Percentiles rank a stretch among this genome's conserved stretches.
Evolutionary conservation across 1,140 invertebrate genomes (phyloP).

Genomic region (Drosophila mojavensis): DNA sequence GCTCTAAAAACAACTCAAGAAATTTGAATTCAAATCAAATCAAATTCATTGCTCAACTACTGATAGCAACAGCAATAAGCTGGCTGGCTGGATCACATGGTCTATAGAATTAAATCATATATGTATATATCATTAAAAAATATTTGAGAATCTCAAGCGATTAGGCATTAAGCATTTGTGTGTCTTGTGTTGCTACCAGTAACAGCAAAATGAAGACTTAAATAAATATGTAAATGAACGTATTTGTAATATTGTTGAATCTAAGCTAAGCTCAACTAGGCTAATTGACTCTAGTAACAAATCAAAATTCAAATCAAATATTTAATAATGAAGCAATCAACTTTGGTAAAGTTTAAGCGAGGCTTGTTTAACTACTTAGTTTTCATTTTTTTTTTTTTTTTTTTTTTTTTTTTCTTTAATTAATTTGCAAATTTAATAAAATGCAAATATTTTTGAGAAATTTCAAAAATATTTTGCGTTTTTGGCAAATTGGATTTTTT

Average conservation of each 20-base stretch:
- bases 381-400: constrained; percentile 36
- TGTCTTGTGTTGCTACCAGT: constrained; percentile 33
- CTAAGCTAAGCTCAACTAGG: constrained; percentile 57
- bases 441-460: constrained; percentile 33
- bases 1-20: neutral
- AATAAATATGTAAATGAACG: constrained; percentile 4
- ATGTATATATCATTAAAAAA: too few species aligned
- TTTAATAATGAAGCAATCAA: constrained; percentile 74
- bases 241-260: constrained; percentile 33
- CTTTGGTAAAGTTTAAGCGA: constrained; percentile 83
- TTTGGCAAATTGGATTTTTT: constrained; percentile 15
- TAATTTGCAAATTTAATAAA: constrained; percentile 9
- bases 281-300: constrained; percentile 32
- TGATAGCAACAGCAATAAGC: constrained; percentile 31
- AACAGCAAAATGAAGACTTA: constrained; percentile 7
- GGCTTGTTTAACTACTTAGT: constrained; percentile 71
- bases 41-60: constrained; percentile 23
- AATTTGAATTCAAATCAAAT: constrained; percentile 19
- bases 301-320: constrained; percentile 30
- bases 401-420: constrained; percentile 36
- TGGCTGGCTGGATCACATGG: neutral
- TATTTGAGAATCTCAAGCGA: constrained; percentile 15
- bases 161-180: constrained; percentile 14
- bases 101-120: too few species aligned
- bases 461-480: constrained; percentile 49